These are phyloP conservation scores for Rhinella marina DNA, from an alignment of 2,797 vertebrate genomes.

Conservation along the genomic window DNA sequence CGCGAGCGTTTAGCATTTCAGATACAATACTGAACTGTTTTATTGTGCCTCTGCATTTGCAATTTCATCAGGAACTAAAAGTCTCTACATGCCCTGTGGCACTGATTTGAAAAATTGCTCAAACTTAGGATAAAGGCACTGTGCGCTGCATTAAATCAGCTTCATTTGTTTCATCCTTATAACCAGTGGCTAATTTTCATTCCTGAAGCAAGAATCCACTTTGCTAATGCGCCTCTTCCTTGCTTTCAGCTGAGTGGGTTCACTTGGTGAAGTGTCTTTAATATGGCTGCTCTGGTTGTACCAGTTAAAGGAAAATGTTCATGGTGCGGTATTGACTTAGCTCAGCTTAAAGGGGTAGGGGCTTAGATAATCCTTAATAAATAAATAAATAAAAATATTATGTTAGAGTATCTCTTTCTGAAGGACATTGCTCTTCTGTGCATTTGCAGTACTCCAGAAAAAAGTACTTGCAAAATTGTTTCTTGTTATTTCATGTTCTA, in stretches of 20 bases:
- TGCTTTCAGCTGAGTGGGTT: conserved; percentile 45
- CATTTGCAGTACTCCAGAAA: too few relatives aligned
- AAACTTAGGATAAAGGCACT: conserved; percentile 60
- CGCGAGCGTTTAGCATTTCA: conserved; percentile 57
- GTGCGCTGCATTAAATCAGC: conserved; percentile 60
- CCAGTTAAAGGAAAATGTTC: not conserved
- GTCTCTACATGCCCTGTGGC: conserved; percentile 59
- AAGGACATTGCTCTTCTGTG: too few relatives aligned
- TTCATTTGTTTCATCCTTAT: conserved; percentile 61
- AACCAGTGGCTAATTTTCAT: conserved; percentile 62
- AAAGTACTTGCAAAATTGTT: too few relatives aligned
- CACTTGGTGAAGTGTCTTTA: conserved; percentile 44
- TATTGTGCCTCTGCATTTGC: conserved; percentile 61
- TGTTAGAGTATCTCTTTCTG: too few relatives aligned
- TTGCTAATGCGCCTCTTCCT: conserved; percentile 47
- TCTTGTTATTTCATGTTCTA: too few relatives aligned
- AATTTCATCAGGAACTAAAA: conserved; percentile 61
- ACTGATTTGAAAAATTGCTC: conserved; percentile 62
- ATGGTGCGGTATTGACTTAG: not conserved
- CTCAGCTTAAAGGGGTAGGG: not conserved
- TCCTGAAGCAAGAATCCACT: conserved; percentile 59
- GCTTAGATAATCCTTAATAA: not conserved
- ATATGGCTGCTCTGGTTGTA: conserved; percentile 30
- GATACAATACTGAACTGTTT: conserved; percentile 59
- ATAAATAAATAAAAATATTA: too few relatives aligned